Evolutionary conservation across 2,113 vertebrate genomes (phyloP), one percentile per base, ranked within the genome.

Genomic region (Cyprinodon variegatus): DNA sequence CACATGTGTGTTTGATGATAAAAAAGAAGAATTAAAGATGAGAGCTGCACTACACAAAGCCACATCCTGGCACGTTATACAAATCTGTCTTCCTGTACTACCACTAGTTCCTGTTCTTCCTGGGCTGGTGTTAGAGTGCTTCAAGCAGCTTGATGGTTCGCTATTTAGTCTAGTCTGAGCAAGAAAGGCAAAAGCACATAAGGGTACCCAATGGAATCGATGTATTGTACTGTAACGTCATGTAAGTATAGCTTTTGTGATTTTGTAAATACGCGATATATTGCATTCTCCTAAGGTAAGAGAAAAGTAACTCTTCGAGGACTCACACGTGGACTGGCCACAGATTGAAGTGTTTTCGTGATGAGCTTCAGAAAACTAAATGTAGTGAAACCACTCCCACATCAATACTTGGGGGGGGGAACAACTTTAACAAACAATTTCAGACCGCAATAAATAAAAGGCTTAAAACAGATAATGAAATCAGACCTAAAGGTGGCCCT

Each of bases 31-130:
- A 48, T 29, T 37, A 37, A n/a, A 36, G 11, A 36, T 4, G 10
- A 22, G n/a, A 6, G 13, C n/a, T 46, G 4, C 4, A 5, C 15
- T 38, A 41, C 64, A 45, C 5, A 66, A 45, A 72, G 29, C 45
- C 9, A 57, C 60, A 74, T 75, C 59, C 70, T 61, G n/a, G 60
- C 41, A 13, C 12, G 12, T 14, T 64, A 15, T 48, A 39, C 3
- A 11, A n/a, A 20, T 6, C 17, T 9, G 22, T 17, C 53, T 82
- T 76, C 68, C 70, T 76, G 68, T 86, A 53, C 17, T 20, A 53
- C 17, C 9, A 1, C 50, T 53, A 29, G 29, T 29, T 29, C 29
- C 29, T 29, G 29, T 29, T 29, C 29, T 29, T 29, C 29, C 29
- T 29, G 7, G 4, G 4, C 5, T 20, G 6, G 8, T 64, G 37